A percentile compares a stretch with the other conserved stretches of the same genome.
phyloP scores from a whole-genome alignment of 2,113 vertebrate species.

The Hipposideros armiger region DNA sequence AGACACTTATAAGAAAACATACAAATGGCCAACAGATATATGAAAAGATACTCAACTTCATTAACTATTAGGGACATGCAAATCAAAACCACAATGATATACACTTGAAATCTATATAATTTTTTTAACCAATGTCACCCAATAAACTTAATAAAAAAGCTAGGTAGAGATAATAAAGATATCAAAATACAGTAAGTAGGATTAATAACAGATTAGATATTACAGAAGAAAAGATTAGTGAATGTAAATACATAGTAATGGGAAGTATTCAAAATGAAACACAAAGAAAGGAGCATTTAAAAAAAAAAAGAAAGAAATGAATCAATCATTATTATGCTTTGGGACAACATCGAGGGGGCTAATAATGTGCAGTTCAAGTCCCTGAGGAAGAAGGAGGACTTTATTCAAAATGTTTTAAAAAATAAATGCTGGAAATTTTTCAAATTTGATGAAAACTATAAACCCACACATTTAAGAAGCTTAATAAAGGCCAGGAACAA shows the following conservation, averaged over 20 bases:
- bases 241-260: background rate
- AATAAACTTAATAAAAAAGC: too few relatives aligned
- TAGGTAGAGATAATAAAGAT: background rate
- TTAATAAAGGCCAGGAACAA: background rate
- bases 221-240: background rate
- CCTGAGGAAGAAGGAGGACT: background rate
- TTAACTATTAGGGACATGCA: too few relatives aligned
- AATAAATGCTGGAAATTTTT: background rate
- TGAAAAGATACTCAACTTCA: too few relatives aligned
- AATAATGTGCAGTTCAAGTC: background rate
- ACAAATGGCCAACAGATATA: too few relatives aligned
- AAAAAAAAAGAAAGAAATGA: background rate
- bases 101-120: too few relatives aligned
- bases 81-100: too few relatives aligned
- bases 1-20: too few relatives aligned
- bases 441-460: conserved; percentile 24
- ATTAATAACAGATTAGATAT: background rate
- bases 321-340: background rate
- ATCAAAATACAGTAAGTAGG: background rate
- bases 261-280: background rate
- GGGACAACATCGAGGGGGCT: background rate
- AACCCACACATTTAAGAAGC: background rate
- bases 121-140: too few relatives aligned
- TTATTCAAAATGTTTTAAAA: background rate
- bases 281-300: background rate